Evolutionary conservation across 2,888 invertebrate genomes (phyloP).

Genomic region (Yponomeuta evonymella): DNA sequence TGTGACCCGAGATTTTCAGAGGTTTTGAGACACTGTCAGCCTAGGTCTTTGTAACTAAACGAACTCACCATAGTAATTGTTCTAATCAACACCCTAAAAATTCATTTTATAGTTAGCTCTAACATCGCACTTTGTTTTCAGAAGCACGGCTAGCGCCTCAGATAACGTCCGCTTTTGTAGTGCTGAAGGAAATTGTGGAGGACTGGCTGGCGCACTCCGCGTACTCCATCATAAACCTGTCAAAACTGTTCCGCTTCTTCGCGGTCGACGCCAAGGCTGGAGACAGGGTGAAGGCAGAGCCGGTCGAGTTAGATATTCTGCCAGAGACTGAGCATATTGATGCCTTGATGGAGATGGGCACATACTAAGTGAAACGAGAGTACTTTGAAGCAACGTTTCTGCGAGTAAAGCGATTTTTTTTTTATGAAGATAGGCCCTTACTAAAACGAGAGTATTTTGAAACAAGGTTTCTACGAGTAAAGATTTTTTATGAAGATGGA

Average conservation of each 20-base stretch:
- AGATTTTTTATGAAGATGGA: slow-evolving; percentile 57
- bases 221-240: slow-evolving; percentile 80
- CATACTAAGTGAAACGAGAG: slow-evolving; percentile 34
- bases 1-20: too few species aligned
- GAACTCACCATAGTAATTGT: too few species aligned
- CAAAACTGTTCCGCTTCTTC: slow-evolving; percentile 72
- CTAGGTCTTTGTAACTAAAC: not conserved
- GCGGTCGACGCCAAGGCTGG: slow-evolving; percentile 46
- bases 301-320: slow-evolving; percentile 58
- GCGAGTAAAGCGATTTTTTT: slow-evolving; percentile 61
- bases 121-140: slow-evolving; percentile 36
- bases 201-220: slow-evolving; percentile 80
- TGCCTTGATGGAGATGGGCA: slow-evolving; percentile 63
- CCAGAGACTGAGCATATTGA: slow-evolving; percentile 69
- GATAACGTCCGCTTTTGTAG: slow-evolving; percentile 75
- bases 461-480: slow-evolving; percentile 28
- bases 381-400: not conserved
- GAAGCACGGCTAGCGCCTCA: slow-evolving; percentile 69
- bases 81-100: not conserved
- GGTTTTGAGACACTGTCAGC: not conserved
- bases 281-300: slow-evolving; percentile 44
- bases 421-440: slow-evolving; percentile 61
- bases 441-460: slow-evolving; percentile 23
- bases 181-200: slow-evolving; percentile 80
- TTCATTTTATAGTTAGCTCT: too few species aligned